Evolutionary conservation across 2,797 vertebrate species (phyloP).

Genomic region (Tauraco hartlaubi): DNA sequence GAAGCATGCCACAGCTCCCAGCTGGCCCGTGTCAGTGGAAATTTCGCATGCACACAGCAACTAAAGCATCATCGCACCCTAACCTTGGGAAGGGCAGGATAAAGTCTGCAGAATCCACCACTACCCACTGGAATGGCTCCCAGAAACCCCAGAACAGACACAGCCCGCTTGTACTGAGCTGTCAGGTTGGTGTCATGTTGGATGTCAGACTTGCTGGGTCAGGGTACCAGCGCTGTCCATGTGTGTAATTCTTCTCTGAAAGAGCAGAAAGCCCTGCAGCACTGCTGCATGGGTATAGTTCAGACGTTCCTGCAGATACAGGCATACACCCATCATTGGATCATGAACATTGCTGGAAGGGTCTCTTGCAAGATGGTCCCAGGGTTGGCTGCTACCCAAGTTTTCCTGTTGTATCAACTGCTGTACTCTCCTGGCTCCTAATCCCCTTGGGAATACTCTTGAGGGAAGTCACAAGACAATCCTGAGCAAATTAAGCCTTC

Average conservation of each 20-base stretch:
- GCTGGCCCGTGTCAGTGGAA: accelerated
- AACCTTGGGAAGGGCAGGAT: background rate
- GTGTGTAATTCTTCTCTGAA: background rate
- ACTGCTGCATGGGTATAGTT: accelerated
- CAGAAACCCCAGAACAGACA: background rate
- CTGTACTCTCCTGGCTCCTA: background rate
- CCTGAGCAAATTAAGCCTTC: background rate
- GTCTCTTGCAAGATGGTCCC: background rate
- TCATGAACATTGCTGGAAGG: background rate
- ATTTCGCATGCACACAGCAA: background rate
- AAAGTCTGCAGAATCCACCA: background rate
- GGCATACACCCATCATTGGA: accelerated
- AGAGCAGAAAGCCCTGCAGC: background rate
- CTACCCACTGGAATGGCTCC: background rate
- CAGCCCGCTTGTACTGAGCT: background rate
- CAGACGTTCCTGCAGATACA: background rate
- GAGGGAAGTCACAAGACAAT: background rate
- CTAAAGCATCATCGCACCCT: background rate
- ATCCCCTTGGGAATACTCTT: background rate
- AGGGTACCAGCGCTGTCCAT: accelerated
- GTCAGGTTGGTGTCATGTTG: too few relatives aligned
- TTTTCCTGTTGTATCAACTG: background rate
- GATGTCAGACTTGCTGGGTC: background rate
- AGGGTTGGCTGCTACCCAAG: background rate
- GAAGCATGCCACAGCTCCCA: background rate